These are phyloP conservation scores for Arge pagana DNA, from an alignment of 2,888 invertebrate species.

Conservation along the genomic window DNA sequence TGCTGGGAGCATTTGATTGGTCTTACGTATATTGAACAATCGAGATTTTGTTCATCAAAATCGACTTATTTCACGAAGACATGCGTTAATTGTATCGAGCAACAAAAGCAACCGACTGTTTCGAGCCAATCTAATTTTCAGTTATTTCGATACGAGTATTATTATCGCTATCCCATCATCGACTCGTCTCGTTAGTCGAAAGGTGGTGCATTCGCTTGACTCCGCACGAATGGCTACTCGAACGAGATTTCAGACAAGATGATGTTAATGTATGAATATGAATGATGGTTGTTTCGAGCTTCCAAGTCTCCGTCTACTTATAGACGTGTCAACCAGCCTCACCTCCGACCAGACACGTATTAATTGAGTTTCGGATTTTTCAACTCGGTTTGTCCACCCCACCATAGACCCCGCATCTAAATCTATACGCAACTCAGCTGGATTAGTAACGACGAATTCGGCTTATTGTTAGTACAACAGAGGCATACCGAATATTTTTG, in stretches of 20 bases:
- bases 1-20: no score
- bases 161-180: slow-evolving; percentile 17
- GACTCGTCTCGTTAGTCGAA: slow-evolving; percentile 49
- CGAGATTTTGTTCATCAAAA: no score
- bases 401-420: slow-evolving; percentile 8
- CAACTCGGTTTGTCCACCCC: slow-evolving; percentile 15
- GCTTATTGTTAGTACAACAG: no score
- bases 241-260: slow-evolving; percentile 36
- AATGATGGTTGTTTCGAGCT: slow-evolving; percentile 43
- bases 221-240: slow-evolving; percentile 12
- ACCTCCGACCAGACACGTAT: slow-evolving; percentile 48
- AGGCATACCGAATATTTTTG: no score
- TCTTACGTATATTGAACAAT: no score
- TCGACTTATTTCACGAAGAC: no score
- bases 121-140: no score
- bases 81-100: no score
- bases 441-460: no score
- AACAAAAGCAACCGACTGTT: no score
- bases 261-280: slow-evolving; percentile 53
- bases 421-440: no score
- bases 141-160: no score
- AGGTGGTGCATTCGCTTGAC: slow-evolving; percentile 34
- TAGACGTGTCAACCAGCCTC: slow-evolving; percentile 51
- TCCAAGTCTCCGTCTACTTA: slow-evolving; percentile 50
- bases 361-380: slow-evolving; percentile 55